Percentiles rank a stretch among this genome's conserved stretches.
Conservation (phyloP, 2,888 invertebrate species). For the Dicranocentrus wangi region DNA sequence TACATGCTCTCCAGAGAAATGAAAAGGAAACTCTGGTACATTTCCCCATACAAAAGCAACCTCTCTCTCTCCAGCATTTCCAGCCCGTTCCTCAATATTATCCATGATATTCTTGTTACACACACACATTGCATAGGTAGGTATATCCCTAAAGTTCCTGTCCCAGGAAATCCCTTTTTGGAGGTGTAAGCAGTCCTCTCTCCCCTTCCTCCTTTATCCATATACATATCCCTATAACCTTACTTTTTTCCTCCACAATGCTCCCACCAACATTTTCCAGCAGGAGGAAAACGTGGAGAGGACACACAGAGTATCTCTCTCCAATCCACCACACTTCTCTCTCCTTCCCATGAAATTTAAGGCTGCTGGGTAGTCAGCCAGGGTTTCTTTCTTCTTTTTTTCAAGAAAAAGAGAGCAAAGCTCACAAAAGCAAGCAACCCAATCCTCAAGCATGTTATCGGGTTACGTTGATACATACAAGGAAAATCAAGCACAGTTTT, state of each 20-base stretch:
- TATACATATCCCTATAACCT: no score
- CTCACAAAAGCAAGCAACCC: slow-evolving; percentile 31
- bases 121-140: no score
- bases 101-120: no score
- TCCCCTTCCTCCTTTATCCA: slow-evolving; percentile 7
- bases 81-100: no score
- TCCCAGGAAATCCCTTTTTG: slow-evolving; percentile 55
- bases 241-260: no score
- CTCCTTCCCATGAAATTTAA: no score
- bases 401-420: not conserved
- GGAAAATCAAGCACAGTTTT: not conserved
- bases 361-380: no score
- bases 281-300: not conserved
- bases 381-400: no score
- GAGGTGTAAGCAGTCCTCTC: slow-evolving; percentile 45
- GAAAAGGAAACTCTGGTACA: slow-evolving; percentile 19
- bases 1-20: slow-evolving; percentile 39
- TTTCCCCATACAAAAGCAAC: slow-evolving; percentile 27
- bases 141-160: slow-evolving; percentile 52
- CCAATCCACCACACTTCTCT: no score
- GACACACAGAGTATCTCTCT: no score
- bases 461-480: slow-evolving; percentile 24
- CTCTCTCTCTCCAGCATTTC: not conserved
- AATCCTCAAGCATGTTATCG: slow-evolving; percentile 30
- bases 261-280: slow-evolving; percentile 5